Conservation (phyloP, 2,113 vertebrate genomes). For the Tetrao urogallus region DNA sequence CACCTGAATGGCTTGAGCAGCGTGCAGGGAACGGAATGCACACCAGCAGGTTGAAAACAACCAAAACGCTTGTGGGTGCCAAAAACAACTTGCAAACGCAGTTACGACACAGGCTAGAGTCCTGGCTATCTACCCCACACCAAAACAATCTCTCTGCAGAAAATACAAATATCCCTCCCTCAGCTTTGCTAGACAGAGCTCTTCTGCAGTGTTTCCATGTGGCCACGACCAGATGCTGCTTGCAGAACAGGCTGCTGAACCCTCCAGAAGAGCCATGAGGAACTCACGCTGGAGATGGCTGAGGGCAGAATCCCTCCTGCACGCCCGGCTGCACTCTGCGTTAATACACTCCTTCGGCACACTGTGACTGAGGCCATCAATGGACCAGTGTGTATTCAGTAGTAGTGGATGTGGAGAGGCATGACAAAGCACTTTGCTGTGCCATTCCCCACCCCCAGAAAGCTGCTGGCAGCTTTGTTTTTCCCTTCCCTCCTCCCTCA, state of each 20-base stretch:
- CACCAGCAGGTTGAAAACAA: not conserved
- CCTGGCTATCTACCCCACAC: not conserved
- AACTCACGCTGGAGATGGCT: not conserved
- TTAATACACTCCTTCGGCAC: not conserved
- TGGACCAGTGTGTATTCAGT: slow-evolving; percentile 37
- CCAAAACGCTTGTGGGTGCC: not conserved
- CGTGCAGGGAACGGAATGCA: not conserved
- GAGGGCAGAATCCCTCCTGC: not conserved
- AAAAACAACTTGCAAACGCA: not conserved
- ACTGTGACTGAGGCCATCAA: slow-evolving; percentile 12
- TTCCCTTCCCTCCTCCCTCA: slow-evolving; percentile 51
- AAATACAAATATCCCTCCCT: not conserved
- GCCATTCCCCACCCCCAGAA: slow-evolving; percentile 38
- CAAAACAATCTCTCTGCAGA: not conserved
- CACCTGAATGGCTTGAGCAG: not conserved
- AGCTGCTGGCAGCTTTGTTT: slow-evolving; percentile 57
- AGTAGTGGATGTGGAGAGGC: slow-evolving; percentile 34
- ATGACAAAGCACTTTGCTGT: slow-evolving; percentile 55
- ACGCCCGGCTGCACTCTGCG: not conserved
- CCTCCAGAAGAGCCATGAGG: not conserved
- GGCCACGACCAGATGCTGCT: not conserved
- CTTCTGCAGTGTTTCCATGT: not conserved
- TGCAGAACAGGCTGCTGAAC: not conserved
- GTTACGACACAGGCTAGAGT: not conserved
- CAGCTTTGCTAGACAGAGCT: fast-evolving